Base-by-base conservation (phyloP, 1,140 invertebrate genomes). In the Rhopalosiphum maidis region DNA sequence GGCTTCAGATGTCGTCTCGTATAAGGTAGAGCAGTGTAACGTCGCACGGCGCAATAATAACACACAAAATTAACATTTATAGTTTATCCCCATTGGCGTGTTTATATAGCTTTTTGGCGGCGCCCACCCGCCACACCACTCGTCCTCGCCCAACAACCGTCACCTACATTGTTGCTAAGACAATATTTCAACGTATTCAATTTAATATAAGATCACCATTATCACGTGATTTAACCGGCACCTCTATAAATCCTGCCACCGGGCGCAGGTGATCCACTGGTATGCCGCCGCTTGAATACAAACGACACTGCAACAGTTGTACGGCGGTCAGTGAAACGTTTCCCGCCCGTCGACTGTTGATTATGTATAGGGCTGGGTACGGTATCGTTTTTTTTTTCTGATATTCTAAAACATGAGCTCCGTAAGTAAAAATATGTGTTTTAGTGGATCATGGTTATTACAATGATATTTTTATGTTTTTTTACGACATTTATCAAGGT, bases 61-160 rank as follows among this genome's bases (percentile, higher is more conserved):
- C 30, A n/a, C 60, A 35, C 30, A n/a, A n/a, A 77, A 77, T 77
- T 77, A 77, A n/a, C 60, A 77, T 77, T 77, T n/a, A 77, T 77
- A 77, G 30, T 77, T 77, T n/a, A 77, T 77, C 60, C 60, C 60
- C n/a, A 77, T 77, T 77, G 60, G 60, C 60, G 60, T 77, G 60
- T 77, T 77, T 77, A 21, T 77, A n/a, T 77, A n/a, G 60, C 60
- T 77, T 77, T 77, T 77, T n/a, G 30, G 30, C n/a, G 1, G 30
- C n/a, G n/a, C 60, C n/a, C 23, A 30, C 60, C 60, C 15, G 3
- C 48, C n/a, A 35, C n/a, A 77, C 30, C 5, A n/a, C 11, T 4
- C 60, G 11, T 30, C 30, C 60, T n/a, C 15, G 3, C n/a, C 60
- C 60, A 5, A 18, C 30, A 77, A 77, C n/a, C 5, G 18, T 18